phyloP scores from a whole-genome alignment of 2,113 vertebrate genomes.

The Capricornis sumatraensis region DNA sequence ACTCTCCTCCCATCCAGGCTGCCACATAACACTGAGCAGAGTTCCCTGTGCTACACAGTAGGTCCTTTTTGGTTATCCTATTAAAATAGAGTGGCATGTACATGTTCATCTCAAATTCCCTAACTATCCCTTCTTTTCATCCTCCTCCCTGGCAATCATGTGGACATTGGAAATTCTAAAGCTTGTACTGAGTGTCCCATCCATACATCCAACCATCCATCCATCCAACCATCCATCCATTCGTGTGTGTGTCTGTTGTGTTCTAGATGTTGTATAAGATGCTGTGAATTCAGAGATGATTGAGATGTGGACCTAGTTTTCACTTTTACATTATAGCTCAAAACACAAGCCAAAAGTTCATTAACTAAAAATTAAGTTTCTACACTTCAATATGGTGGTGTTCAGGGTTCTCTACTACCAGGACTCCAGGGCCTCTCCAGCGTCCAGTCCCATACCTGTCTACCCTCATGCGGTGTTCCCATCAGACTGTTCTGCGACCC shows the following conservation, averaged over 20 bases:
- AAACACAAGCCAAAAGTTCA: background rate
- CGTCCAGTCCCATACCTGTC: background rate
- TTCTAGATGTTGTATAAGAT: background rate
- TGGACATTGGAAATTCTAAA: background rate
- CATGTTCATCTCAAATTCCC: background rate
- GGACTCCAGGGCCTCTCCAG: background rate
- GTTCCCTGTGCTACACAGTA: background rate
- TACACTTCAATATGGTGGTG: fast-evolving
- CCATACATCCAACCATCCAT: background rate
- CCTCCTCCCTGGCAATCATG: background rate
- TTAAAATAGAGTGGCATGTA: background rate
- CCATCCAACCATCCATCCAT: background rate
- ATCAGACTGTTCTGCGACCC: background rate
- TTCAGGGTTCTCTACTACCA: background rate
- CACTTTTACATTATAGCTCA: background rate
- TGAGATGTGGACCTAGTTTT: background rate
- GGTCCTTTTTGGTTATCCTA: background rate
- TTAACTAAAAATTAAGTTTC: background rate
- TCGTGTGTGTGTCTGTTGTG: background rate
- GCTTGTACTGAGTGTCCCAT: background rate
- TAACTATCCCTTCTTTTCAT: background rate
- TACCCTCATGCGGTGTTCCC: fast-evolving
- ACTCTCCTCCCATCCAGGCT: background rate
- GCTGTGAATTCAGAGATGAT: background rate
- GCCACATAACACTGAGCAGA: background rate